phyloP scores from a whole-genome alignment of 2,797 vertebrate species.

The Anguilla megastoma region DNA sequence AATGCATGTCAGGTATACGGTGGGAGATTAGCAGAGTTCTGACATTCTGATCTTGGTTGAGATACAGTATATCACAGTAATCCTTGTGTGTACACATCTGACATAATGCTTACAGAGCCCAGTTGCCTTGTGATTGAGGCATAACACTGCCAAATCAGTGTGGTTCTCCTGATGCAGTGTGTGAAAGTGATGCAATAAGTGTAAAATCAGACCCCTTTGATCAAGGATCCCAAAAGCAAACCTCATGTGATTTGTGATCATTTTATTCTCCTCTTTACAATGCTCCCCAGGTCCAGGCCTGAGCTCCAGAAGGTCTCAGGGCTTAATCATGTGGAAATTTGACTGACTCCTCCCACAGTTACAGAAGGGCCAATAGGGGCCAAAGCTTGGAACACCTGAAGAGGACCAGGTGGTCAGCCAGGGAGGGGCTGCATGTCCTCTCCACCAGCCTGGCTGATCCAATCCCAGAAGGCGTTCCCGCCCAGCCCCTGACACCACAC shows the following conservation, averaged over 20 bases:
- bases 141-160: background rate
- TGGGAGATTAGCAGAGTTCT: background rate
- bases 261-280: background rate
- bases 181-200: background rate
- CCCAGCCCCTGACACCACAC: background rate
- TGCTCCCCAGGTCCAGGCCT: background rate
- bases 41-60: background rate
- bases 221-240: background rate
- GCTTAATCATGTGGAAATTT: background rate
- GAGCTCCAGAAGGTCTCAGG: background rate
- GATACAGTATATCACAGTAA: background rate
- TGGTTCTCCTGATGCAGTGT: background rate
- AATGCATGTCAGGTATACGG: background rate
- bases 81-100: background rate
- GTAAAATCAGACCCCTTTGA: background rate
- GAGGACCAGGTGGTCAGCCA: background rate
- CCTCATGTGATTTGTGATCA: background rate
- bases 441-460: background rate
- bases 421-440: background rate
- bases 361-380: background rate
- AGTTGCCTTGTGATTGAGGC: background rate
- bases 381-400: background rate
- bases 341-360: background rate
- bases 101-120: background rate
- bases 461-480: background rate